phyloP scores from a whole-genome alignment of 2,797 vertebrate species.

The Gephyroberyx darwinii region DNA sequence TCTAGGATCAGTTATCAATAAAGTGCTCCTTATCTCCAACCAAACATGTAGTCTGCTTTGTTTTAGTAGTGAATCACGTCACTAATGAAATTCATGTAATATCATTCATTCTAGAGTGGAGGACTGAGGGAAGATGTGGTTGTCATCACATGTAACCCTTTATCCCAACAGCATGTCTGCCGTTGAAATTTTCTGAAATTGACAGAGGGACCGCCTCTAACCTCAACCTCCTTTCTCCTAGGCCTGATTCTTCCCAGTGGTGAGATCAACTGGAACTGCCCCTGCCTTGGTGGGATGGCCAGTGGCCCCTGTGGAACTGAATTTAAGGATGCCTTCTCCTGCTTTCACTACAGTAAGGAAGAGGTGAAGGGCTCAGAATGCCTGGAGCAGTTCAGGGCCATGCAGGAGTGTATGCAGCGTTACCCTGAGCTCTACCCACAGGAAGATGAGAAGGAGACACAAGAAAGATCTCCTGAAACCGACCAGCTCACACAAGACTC shows the following conservation, averaged over 20 bases:
- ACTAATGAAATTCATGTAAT: too few relatives aligned
- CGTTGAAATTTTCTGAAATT: neutral
- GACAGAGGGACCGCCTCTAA: neutral
- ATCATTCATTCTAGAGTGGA: too few relatives aligned
- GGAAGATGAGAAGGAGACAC: constrained; percentile 81
- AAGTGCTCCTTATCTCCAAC: too few relatives aligned
- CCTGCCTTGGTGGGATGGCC: constrained; percentile 93
- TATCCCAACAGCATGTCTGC: constrained; percentile 46
- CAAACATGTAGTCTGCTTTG: too few relatives aligned
- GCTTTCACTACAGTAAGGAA: constrained; percentile 93
- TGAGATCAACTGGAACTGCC: constrained; percentile 96
- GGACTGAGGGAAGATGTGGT: neutral
- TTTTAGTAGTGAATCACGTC: too few relatives aligned
- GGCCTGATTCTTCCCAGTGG: constrained; percentile 92
- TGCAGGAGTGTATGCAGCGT: constrained; percentile 95
- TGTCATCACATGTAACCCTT: constrained; percentile 1
- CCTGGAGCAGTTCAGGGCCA: constrained; percentile 89
- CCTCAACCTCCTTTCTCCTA: constrained; percentile 57
- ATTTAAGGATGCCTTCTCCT: constrained; percentile 95
- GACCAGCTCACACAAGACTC: constrained; percentile 57
- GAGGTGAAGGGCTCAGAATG: constrained; percentile 93
- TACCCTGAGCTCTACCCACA: constrained; percentile 95
- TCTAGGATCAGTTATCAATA: too few relatives aligned
- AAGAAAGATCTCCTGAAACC: constrained; percentile 70
- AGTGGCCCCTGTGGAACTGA: constrained; percentile 93